These are phyloP conservation scores for Dasysyrphus albostriatus DNA, from an alignment of 2,888 invertebrate species.

Conservation along the genomic window DNA sequence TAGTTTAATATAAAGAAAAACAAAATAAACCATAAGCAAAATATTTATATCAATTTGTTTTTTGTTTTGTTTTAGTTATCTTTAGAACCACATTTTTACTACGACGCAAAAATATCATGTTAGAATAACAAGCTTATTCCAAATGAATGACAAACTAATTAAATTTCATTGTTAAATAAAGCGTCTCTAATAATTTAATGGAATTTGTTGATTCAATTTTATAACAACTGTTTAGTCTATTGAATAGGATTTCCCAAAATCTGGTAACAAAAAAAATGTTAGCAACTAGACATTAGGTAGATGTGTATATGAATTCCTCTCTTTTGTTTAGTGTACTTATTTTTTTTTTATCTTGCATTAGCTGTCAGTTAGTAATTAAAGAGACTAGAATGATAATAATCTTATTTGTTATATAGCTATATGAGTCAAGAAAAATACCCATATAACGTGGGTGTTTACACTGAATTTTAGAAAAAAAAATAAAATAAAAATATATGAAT, in stretches of 20 bases:
- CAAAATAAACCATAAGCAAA: background rate
- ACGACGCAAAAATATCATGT: conserved; percentile 21
- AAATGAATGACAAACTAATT: conserved; percentile 28
- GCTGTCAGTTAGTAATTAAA: conserved; percentile 6
- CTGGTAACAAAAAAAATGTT: conserved; percentile 4
- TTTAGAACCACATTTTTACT: conserved; percentile 11
- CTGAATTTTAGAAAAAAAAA: background rate
- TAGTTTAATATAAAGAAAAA: background rate
- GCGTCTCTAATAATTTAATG: conserved; percentile 4
- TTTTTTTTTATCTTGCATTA: background rate
- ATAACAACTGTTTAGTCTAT: conserved; percentile 44
- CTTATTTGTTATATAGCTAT: background rate
- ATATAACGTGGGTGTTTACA: conserved; percentile 29
- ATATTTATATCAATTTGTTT: background rate
- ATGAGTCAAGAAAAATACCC: conserved; percentile 34
- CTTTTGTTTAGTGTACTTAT: background rate
- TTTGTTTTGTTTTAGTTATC: background rate
- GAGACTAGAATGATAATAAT: background rate
- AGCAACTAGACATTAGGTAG: background rate
- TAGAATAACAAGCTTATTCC: conserved; percentile 5
- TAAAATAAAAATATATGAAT: background rate
- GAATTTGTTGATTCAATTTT: conserved; percentile 21
- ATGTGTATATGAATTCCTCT: conserved; percentile 33
- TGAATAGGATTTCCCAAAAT: conserved; percentile 51
- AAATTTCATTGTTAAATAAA: conserved; percentile 14